Percentiles rank a stretch among this genome's conserved stretches.
phyloP scores from a whole-genome alignment of 1,140 invertebrate species.

The Zaprionus ornatus region DNA sequence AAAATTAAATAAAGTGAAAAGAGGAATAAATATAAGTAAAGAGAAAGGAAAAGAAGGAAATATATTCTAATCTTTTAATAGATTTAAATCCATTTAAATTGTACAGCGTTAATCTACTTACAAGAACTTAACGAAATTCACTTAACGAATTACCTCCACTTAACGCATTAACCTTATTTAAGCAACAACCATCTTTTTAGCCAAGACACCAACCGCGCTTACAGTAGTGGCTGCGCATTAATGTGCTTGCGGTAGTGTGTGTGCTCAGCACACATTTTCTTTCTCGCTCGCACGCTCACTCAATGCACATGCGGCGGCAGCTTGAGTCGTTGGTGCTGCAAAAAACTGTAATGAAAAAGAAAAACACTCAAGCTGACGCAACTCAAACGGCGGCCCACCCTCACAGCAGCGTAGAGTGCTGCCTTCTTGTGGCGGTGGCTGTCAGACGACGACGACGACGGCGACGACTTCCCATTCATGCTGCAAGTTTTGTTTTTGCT shows the following conservation, averaged over 20 bases:
- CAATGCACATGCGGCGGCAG: conserved; percentile 40
- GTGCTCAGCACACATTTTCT: conserved; percentile 33
- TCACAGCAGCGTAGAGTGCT: conserved; percentile 1
- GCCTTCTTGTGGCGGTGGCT: conserved; percentile 51
- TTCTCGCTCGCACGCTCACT: conserved; percentile 40
- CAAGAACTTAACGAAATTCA: conserved; percentile 16
- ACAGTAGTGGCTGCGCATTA: conserved; percentile 45
- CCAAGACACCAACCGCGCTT: conserved; percentile 54
- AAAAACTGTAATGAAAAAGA: conserved; percentile 23
- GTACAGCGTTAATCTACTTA: not conserved
- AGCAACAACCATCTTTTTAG: conserved; percentile 51
- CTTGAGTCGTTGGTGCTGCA: conserved; percentile 38
- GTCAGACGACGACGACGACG: conserved; percentile 49
- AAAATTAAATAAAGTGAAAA: not conserved
- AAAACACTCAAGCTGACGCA: conserved; percentile 59
- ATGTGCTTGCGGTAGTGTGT: conserved; percentile 6
- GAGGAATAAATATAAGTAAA: not conserved
- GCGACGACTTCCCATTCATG: conserved; percentile 76
- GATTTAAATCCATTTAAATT: not conserved
- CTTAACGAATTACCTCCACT: conserved; percentile 18
- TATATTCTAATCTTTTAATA: too few relatives aligned
- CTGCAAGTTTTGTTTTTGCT: conserved; percentile 56
- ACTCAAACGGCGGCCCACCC: conserved; percentile 55
- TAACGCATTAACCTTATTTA: conserved; percentile 62
- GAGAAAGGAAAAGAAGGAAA: too few relatives aligned